Evolutionary conservation across 2,888 invertebrate genomes (phyloP).

Genomic region (Caprella mutica): DNA sequence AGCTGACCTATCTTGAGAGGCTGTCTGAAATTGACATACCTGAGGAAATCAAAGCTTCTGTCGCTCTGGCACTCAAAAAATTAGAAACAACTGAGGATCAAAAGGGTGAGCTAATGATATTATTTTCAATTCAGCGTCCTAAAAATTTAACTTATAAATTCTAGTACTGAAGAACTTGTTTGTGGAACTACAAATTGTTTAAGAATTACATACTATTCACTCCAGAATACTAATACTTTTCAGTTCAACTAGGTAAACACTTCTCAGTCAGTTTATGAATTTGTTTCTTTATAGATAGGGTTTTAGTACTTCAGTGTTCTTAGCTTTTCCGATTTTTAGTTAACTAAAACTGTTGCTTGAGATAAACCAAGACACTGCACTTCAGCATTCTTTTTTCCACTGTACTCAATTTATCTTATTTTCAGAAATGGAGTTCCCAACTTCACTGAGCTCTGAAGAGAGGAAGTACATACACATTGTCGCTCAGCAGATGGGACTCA

Average conservation of each 20-base stretch:
- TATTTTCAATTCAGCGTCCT: not conserved
- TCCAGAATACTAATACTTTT: too few relatives aligned
- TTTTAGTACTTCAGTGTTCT: not conserved
- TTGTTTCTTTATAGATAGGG: not conserved
- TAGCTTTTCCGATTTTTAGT: not conserved
- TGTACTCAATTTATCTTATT: too few relatives aligned
- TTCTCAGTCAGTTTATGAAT: not conserved
- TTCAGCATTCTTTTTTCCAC: too few relatives aligned
- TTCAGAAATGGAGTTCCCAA: conserved; percentile 51
- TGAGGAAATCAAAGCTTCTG: conserved; percentile 32
- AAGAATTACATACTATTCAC: too few relatives aligned
- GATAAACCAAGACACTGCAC: too few relatives aligned
- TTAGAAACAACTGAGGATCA: conserved; percentile 29
- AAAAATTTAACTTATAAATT: not conserved
- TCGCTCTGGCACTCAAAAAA: conserved; percentile 32
- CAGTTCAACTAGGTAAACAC: too few relatives aligned
- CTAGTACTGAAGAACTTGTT: too few relatives aligned
- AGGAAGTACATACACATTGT: conserved; percentile 66
- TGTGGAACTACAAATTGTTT: too few relatives aligned
- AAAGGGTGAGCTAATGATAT: conserved; percentile 16
- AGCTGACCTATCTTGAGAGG: not conserved
- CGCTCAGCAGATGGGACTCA: conserved; percentile 55
- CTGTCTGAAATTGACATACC: conserved; percentile 25
- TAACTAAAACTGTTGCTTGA: not conserved
- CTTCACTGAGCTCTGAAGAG: conserved; percentile 62